Evolutionary conservation across 2,888 invertebrate species (phyloP).

Genomic region (Margaritifera margaritifera): DNA sequence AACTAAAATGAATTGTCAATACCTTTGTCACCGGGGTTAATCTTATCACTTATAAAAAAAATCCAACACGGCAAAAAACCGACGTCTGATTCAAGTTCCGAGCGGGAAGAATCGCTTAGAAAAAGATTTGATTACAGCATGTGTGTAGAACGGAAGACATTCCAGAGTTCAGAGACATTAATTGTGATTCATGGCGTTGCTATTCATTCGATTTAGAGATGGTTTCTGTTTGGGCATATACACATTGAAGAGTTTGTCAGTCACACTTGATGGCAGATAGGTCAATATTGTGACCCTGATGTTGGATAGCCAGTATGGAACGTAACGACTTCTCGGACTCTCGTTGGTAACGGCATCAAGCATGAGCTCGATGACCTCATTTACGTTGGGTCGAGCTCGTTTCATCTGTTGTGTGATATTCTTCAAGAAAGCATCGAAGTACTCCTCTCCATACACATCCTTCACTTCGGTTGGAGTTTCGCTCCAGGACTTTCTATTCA

Average conservation of each 20-base stretch:
- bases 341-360: conserved; percentile 52
- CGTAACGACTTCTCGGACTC: conserved; percentile 56
- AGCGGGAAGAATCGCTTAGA: too few species aligned
- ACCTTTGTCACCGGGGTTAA: too few species aligned
- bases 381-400: conserved; percentile 57
- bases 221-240: conserved; percentile 21
- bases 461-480: conserved; percentile 65
- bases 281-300: conserved; percentile 55
- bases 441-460: conserved; percentile 65
- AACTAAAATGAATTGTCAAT: too few species aligned
- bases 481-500: conserved; percentile 62
- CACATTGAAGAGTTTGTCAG: conserved; percentile 53
- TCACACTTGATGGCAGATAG: conserved; percentile 49
- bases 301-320: conserved; percentile 57
- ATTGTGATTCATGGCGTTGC: too few species aligned
- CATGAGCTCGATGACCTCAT: conserved; percentile 63
- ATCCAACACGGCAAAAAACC: too few species aligned
- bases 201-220: too few species aligned
- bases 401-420: conserved; percentile 57
- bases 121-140: too few species aligned
- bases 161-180: too few species aligned
- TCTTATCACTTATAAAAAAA: too few species aligned
- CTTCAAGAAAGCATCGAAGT: conserved; percentile 62
- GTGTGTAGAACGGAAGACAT: too few species aligned
- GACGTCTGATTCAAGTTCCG: too few species aligned